Evolutionary conservation across 2,113 vertebrate genomes (phyloP).

Genomic region (Thomomys bottae): DNA sequence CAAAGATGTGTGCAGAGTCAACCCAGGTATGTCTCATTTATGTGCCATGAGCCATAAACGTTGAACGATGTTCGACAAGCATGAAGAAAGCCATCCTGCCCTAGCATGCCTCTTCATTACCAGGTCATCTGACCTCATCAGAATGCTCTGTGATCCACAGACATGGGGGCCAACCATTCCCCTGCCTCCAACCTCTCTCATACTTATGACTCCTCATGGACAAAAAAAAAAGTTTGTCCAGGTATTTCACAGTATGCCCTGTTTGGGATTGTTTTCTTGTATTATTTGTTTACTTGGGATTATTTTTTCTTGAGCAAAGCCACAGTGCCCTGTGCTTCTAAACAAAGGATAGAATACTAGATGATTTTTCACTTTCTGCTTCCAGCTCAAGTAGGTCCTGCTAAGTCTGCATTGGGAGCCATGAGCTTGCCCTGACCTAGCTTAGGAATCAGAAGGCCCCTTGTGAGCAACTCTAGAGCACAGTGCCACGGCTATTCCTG

Average conservation of each 20-base stretch:
- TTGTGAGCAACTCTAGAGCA: background rate
- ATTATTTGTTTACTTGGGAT: background rate
- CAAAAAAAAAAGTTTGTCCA: background rate
- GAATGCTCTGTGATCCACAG: background rate
- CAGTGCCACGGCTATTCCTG: background rate
- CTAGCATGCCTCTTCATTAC: background rate
- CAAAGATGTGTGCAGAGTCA: conserved; percentile 29
- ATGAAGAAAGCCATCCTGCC: conserved; percentile 17
- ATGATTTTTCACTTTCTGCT: background rate
- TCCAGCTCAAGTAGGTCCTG: background rate
- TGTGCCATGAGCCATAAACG: background rate
- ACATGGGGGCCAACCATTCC: background rate
- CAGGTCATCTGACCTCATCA: conserved; percentile 8
- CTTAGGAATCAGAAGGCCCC: background rate
- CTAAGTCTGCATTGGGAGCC: background rate
- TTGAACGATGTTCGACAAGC: background rate
- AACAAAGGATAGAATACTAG: conserved; percentile 2
- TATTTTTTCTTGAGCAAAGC: conserved; percentile 5
- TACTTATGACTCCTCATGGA: background rate
- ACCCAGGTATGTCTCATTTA: background rate
- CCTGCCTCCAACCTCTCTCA: background rate
- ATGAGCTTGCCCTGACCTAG: background rate
- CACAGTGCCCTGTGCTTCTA: background rate
- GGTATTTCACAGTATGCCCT: background rate
- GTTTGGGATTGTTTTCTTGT: background rate